phyloP scores from a whole-genome alignment of 2,797 vertebrate genomes.

The Lindbergichthys nudifrons region DNA sequence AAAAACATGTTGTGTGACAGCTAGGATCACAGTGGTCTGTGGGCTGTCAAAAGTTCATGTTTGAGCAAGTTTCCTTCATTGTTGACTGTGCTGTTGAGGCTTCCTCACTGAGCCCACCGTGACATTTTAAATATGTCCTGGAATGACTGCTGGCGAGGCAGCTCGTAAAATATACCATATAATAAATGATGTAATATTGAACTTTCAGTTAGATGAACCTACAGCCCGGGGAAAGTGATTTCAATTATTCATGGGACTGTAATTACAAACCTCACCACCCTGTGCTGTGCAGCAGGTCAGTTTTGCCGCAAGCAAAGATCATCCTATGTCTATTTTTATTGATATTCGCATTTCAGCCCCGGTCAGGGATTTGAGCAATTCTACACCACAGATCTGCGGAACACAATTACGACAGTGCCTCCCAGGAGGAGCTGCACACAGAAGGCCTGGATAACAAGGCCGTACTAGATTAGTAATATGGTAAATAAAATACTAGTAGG shows the following conservation, averaged over 20 bases:
- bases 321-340: constrained; percentile 81
- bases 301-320: constrained; percentile 82
- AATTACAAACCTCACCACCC: constrained; percentile 76
- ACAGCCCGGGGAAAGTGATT: constrained; percentile 74
- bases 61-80: constrained; percentile 34
- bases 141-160: constrained; percentile 46
- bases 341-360: constrained; percentile 81
- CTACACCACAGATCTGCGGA: constrained; percentile 70
- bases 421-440: constrained; percentile 66
- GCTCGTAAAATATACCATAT: constrained; percentile 67
- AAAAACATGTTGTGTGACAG: constrained; percentile 33
- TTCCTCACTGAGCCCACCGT: constrained; percentile 20
- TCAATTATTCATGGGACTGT: constrained; percentile 83
- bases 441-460: constrained; percentile 77
- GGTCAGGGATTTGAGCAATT: constrained; percentile 76
- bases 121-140: constrained; percentile 54
- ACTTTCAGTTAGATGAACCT: constrained; percentile 74
- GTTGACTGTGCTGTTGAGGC: constrained; percentile 33
- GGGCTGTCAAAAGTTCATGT: constrained; percentile 43
- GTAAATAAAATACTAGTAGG: constrained; percentile 77
- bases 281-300: constrained; percentile 49
- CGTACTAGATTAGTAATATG: constrained; percentile 79
- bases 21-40: constrained; percentile 22
- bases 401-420: constrained; percentile 74
- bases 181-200: constrained; percentile 79